These are phyloP conservation scores for Erpornis zantholeuca DNA, from an alignment of 2,113 vertebrate genomes.

Conservation along the genomic window DNA sequence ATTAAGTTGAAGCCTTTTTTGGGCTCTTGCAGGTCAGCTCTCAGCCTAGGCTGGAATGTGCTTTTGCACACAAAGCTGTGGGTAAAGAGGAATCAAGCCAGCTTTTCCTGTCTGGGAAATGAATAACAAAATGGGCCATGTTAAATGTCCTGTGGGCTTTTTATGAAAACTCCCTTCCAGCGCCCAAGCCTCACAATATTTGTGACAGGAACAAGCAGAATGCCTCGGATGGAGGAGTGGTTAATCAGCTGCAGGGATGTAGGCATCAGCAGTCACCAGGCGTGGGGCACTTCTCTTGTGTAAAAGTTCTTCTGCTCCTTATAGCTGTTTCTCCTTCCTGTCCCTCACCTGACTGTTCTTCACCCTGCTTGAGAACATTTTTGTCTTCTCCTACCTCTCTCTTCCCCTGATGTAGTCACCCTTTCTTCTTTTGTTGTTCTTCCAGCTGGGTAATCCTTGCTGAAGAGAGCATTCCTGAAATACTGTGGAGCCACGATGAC, in stretches of 20 bases:
- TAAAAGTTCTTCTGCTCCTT: background rate
- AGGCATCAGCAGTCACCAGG: background rate
- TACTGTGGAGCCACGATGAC: background rate
- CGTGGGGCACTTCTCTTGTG: fast-evolving
- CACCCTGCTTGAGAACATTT: background rate
- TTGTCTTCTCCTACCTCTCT: background rate
- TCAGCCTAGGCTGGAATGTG: background rate
- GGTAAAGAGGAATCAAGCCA: background rate
- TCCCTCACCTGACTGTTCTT: fast-evolving
- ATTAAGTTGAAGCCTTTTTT: background rate
- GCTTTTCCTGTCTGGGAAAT: background rate
- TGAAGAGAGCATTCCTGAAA: background rate
- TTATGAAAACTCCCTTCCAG: background rate
- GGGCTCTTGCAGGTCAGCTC: background rate
- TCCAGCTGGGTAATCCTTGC: background rate
- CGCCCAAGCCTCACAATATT: background rate
- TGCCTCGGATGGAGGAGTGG: background rate
- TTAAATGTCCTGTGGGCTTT: background rate
- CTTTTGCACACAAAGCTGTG: background rate
- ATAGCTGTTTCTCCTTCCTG: background rate
- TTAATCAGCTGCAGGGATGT: background rate
- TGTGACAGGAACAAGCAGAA: background rate
- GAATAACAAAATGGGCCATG: fast-evolving
- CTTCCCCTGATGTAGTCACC: background rate
- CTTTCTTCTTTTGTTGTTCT: background rate